Evolutionary conservation across 1,140 invertebrate genomes (phyloP), one percentile per base, ranked within the genome.

Genomic region (Solen grandis): DNA sequence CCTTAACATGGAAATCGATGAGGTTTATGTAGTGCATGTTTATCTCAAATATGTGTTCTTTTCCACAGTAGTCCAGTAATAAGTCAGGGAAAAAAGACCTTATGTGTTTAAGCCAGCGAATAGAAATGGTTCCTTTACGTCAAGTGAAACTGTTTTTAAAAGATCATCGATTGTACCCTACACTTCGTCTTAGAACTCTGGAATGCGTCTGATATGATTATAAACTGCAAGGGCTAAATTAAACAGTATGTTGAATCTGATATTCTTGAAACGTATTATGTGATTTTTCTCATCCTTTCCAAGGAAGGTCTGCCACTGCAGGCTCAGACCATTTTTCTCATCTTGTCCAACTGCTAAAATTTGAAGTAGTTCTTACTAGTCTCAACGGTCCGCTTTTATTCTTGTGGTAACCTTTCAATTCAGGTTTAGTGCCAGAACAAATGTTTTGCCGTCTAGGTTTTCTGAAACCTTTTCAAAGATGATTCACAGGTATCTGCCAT

Each of bases 181-280:
- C 0, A 72, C 25, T 22, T 54, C 50, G 4, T 63, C 41, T 2
- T 82, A 35, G 50, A 76, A 84, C 10, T 82, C 46, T 0, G 2
- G 13, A 1, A 66, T 50, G 5, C 33, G 5, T 2, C 57, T 36
- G 5, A n/a, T 36, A 33, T 69, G 72, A 50, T 55, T 77, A 22
- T 52, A 84, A 1, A 84, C 31, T 33, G 41, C 29, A 2, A n/a
- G 8, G 2, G 22, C 83, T 62, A 63, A 36, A 4, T 72, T 41
- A 65, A 84, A 84, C 0, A 84, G 16, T n/a, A 84, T 55, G 36
- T 84, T 84, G 29, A 77, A 82, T 25, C 78, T 29, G 33, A 82
- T 84, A 2, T 74, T 50, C 27, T 78, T 68, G 36, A 68, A 68
- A 19, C 65, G 14, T 13, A 68, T 10, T 2, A 78, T 60, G 31